These are phyloP conservation scores for Cyrtodaria siliqua DNA, from an alignment of 2,888 invertebrate species.

Conservation along the genomic window DNA sequence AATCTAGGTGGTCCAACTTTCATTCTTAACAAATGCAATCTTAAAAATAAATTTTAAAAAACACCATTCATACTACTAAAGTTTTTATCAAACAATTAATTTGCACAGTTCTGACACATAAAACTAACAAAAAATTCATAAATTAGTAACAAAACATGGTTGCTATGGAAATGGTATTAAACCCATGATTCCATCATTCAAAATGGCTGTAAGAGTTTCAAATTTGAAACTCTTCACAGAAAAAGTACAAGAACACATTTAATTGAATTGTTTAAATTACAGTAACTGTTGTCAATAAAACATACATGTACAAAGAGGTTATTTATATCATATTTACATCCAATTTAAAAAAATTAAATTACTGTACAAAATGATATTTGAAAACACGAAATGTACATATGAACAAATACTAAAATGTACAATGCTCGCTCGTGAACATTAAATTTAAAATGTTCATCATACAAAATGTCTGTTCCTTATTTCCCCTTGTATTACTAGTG, in stretches of 20 bases:
- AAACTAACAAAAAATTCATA: conserved; percentile 11
- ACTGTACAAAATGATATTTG: conserved; percentile 3
- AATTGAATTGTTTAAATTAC: no score
- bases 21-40: no score
- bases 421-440: no score
- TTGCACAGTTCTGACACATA: background rate
- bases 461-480: no score
- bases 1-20: no score
- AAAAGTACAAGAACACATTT: no score
- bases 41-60: no score
- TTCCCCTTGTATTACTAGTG: no score
- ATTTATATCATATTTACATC: conserved; percentile 21
- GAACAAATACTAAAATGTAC: background rate
- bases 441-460: no score
- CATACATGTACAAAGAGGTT: conserved; percentile 22
- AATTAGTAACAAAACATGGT: conserved; percentile 8
- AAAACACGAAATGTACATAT: conserved; percentile 1
- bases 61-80: no score
- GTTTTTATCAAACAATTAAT: no score
- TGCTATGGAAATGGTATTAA: conserved; percentile 7
- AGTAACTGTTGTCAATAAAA: conserved; percentile 11
- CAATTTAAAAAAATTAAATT: conserved; percentile 24
- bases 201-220: background rate
- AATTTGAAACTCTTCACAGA: no score
- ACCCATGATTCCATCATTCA: conserved; percentile 9